phyloP scores from a whole-genome alignment of 1,140 invertebrate species.

The Cheumatopsyche charites region DNA sequence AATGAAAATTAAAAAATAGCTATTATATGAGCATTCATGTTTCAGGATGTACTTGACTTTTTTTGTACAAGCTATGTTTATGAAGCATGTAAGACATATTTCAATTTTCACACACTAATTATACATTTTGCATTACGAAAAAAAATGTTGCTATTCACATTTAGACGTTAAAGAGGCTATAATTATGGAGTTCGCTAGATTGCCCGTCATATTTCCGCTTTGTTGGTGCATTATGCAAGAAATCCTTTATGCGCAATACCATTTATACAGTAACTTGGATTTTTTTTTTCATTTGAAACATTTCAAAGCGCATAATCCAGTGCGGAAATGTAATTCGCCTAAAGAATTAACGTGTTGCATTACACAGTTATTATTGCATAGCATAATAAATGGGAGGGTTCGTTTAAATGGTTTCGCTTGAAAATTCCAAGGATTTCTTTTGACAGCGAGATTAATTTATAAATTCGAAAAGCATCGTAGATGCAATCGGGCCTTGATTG shows the following conservation, averaged over 20 bases:
- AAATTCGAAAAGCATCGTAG: background rate
- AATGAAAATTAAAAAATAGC: too few species aligned
- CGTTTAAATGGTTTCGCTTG: background rate
- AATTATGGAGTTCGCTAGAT: constrained; percentile 20
- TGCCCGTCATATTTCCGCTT: constrained; percentile 15
- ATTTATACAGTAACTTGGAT: background rate
- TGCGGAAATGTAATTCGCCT: constrained; percentile 5
- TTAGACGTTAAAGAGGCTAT: constrained; percentile 22
- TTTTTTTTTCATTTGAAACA: background rate
- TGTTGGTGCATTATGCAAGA: constrained; percentile 30
- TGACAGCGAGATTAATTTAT: constrained; percentile 12
- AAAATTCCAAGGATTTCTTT: constrained; percentile 28
- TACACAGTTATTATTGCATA: constrained; percentile 13
- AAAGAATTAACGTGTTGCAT: background rate
- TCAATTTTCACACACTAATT: background rate
- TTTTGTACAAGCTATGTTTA: background rate
- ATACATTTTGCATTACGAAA: background rate
- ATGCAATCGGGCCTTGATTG: background rate
- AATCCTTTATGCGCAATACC: constrained; percentile 19
- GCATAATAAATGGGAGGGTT: background rate
- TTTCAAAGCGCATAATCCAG: constrained; percentile 21
- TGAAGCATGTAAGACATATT: background rate
- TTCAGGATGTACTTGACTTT: constrained; percentile 12
- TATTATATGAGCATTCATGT: background rate
- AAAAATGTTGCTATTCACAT: constrained; percentile 9